phyloP scores from a whole-genome alignment of 2,888 invertebrate species.

The Idaea straminata region DNA sequence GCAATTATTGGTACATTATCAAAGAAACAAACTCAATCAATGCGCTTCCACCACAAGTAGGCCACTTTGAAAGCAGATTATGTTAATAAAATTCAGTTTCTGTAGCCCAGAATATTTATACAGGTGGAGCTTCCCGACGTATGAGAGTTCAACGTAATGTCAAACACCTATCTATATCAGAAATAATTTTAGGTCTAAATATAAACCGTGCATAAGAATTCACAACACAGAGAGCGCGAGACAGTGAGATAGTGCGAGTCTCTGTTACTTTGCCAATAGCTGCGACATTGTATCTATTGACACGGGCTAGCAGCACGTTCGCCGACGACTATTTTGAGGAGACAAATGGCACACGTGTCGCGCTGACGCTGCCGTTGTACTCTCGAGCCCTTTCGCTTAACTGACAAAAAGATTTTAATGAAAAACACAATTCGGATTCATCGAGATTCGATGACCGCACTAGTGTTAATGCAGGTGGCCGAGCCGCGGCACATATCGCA shows the following conservation, averaged over 20 bases:
- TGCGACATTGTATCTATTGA: conserved; percentile 78
- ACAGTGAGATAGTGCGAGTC: conserved; percentile 79
- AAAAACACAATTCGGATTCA: conserved; percentile 44
- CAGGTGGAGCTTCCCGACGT: conserved; percentile 77
- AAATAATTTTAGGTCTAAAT: conserved; percentile 78
- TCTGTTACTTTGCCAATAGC: conserved; percentile 77
- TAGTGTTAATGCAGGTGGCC: conserved; percentile 59
- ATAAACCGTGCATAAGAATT: conserved; percentile 79
- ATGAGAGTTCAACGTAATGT: conserved; percentile 80
- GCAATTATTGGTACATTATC: background rate
- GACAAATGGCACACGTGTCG: conserved; percentile 53
- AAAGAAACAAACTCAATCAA: background rate
- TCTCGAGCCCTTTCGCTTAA: conserved; percentile 24
- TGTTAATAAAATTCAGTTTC: conserved; percentile 23
- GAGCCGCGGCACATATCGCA: conserved; percentile 71
- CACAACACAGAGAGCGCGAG: conserved; percentile 78
- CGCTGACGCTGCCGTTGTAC: conserved; percentile 31
- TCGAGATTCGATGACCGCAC: conserved; percentile 38
- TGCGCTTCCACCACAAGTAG: background rate
- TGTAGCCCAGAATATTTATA: conserved; percentile 60
- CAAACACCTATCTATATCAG: conserved; percentile 80
- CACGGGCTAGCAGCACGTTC: conserved; percentile 63
- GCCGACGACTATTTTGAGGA: conserved; percentile 64
- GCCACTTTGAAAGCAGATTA: background rate
- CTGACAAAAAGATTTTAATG: conserved; percentile 41